Evolutionary conservation across 2,888 invertebrate genomes (phyloP).

Genomic region (Andrena minutula): DNA sequence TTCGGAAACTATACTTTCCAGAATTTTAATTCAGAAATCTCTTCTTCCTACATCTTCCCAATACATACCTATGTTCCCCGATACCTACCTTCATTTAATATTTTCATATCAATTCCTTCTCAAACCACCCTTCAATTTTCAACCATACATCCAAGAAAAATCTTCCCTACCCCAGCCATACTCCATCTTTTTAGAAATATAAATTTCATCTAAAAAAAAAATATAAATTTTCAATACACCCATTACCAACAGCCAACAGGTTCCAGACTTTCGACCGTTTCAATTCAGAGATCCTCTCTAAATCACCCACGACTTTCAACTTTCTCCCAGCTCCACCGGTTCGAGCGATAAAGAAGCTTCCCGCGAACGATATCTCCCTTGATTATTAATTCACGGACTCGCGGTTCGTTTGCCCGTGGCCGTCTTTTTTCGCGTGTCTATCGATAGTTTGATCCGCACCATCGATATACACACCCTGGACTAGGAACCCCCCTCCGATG

Average conservation of each 20-base stretch:
- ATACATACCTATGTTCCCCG: not conserved
- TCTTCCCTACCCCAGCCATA: too few relatives aligned
- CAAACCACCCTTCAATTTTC: too few relatives aligned
- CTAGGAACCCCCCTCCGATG: conserved; percentile 17
- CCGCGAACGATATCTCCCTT: not conserved
- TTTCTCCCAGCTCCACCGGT: not conserved
- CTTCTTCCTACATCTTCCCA: not conserved
- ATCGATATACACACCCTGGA: conserved; percentile 30
- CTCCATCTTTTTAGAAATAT: too few relatives aligned
- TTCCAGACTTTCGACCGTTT: too few relatives aligned
- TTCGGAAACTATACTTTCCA: not conserved
- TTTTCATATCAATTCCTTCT: too few relatives aligned
- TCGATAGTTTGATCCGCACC: conserved; percentile 34
- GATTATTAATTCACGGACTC: not conserved
- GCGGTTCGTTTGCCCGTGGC: not conserved
- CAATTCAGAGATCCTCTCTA: not conserved
- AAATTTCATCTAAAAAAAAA: too few relatives aligned
- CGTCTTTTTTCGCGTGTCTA: conserved; percentile 29
- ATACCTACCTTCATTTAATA: not conserved
- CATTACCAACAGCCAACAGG: too few relatives aligned
- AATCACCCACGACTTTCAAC: not conserved
- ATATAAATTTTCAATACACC: too few relatives aligned
- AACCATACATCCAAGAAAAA: too few relatives aligned
- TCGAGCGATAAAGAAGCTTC: not conserved
- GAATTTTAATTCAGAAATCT: not conserved